These are phyloP conservation scores for Colletes latitarsis DNA, from an alignment of 1,140 invertebrate genomes.

Conservation along the genomic window DNA sequence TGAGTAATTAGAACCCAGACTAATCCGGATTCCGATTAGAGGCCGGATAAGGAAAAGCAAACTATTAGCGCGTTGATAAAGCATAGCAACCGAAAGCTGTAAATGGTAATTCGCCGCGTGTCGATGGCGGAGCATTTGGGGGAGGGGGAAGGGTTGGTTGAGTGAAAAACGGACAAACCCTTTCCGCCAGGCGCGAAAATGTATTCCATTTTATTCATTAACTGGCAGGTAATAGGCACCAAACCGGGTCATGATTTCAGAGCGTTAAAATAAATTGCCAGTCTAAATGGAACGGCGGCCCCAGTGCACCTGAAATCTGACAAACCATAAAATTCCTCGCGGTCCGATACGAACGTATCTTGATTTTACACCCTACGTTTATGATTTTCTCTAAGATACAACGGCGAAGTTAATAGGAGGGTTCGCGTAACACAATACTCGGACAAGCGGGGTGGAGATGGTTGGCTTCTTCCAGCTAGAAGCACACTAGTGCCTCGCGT, in stretches of 20 bases:
- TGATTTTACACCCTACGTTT: conserved; percentile 48
- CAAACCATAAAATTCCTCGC: conserved; percentile 46
- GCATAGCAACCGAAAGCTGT: neutral
- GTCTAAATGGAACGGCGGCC: neutral
- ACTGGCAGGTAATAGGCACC: conserved; percentile 35
- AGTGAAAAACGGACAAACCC: neutral
- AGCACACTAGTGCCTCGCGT: too few relatives aligned
- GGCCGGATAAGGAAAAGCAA: neutral
- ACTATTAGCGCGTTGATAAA: conserved; percentile 8
- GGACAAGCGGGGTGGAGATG: neutral
- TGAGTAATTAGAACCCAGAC: conserved; percentile 3
- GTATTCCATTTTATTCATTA: conserved; percentile 19
- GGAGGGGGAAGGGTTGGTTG: too few relatives aligned
- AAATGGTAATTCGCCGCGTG: conserved; percentile 14
- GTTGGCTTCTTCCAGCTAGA: neutral
- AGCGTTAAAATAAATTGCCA: conserved; percentile 17
- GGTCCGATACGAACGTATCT: conserved; percentile 19
- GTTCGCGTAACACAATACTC: conserved; percentile 25
- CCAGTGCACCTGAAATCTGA: conserved; percentile 27
- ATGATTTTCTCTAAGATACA: conserved; percentile 51
- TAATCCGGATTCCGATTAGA: neutral
- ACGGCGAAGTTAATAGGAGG: conserved; percentile 26
- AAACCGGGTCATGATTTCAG: conserved; percentile 1
- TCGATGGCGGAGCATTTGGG: neutral
- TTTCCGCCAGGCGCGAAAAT: neutral